Percentiles rank a stretch among this genome's conserved stretches.
These are phyloP conservation scores for Drosophila guanche DNA, from an alignment of 1,140 invertebrate species.

Conservation along the genomic window DNA sequence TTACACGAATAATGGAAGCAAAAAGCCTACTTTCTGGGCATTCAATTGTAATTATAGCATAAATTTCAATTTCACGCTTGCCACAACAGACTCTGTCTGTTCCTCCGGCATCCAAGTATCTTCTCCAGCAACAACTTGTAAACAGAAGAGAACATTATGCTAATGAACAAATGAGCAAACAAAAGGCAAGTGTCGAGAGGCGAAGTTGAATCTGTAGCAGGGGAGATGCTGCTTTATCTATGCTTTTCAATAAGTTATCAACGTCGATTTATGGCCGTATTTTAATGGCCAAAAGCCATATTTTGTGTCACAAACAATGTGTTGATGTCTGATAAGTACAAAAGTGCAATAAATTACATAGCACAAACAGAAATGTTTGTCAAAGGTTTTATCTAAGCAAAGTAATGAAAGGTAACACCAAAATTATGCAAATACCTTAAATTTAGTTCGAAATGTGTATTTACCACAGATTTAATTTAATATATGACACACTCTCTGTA, in stretches of 20 bases:
- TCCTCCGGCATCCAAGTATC: background rate
- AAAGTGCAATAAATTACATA: conserved; percentile 40
- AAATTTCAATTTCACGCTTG: conserved; percentile 75
- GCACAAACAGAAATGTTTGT: conserved; percentile 1
- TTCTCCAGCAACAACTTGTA: conserved; percentile 26
- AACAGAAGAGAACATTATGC: conserved; percentile 47
- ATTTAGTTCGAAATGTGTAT: background rate
- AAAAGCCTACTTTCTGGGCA: conserved; percentile 29
- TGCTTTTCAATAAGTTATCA: conserved; percentile 67
- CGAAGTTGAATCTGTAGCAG: background rate
- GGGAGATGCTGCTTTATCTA: conserved; percentile 48
- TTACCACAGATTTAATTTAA: too few species aligned
- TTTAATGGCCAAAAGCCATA: conserved; percentile 47
- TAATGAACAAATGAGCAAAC: conserved; percentile 47
- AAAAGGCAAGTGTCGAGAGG: background rate
- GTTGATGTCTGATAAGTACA: conserved; percentile 63
- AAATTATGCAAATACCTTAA: background rate
- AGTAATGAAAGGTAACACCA: too few species aligned
- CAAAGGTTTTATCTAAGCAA: too few species aligned
- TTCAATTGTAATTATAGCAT: conserved; percentile 68
- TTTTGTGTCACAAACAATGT: conserved; percentile 48
- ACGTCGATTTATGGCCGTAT: conserved; percentile 64
- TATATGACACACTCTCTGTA: background rate
- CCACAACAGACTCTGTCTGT: conserved; percentile 24
- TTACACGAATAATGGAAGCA: conserved; percentile 47